These are phyloP conservation scores for Cryptotis parvus DNA, from an alignment of 2,113 vertebrate genomes.

Conservation along the genomic window DNA sequence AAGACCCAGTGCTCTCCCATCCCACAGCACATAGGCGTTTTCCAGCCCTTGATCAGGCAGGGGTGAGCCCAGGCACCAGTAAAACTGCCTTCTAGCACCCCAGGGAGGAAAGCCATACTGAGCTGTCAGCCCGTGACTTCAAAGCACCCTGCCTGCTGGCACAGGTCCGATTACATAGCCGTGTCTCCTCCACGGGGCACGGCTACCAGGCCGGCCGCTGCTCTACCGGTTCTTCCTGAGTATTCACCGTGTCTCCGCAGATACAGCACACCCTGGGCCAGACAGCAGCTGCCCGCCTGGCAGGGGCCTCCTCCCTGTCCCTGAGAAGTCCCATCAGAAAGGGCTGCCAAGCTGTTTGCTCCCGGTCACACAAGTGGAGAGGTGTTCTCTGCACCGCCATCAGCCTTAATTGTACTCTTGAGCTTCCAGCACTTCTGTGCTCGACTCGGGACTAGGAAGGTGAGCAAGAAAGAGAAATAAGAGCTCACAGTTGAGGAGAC, in stretches of 20 bases:
- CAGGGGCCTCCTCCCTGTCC: neutral
- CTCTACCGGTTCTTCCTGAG: neutral
- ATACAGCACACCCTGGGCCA: neutral
- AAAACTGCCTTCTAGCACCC: too few species aligned
- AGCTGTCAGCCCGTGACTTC: too few species aligned
- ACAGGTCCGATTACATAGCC: accelerated
- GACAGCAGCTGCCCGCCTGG: neutral
- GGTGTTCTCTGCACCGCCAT: too few species aligned
- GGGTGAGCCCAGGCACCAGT: too few species aligned
- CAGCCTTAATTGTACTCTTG: too few species aligned
- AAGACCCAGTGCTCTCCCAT: too few species aligned
- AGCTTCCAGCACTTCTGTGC: too few species aligned
- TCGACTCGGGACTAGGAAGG: too few species aligned
- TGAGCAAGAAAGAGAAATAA: neutral
- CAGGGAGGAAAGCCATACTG: too few species aligned
- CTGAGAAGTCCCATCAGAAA: neutral
- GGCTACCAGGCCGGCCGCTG: constrained; percentile 12
- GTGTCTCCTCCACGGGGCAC: neutral
- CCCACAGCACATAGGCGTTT: too few species aligned
- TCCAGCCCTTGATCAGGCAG: too few species aligned
- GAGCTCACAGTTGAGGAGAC: neutral
- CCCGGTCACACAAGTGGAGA: too few species aligned
- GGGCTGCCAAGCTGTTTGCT: constrained; percentile 14
- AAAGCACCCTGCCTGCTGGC: neutral
- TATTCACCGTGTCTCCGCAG: constrained; percentile 18